These are phyloP conservation scores for Chymomyza amoena DNA, from an alignment of 2,888 invertebrate species.

Conservation along the genomic window DNA sequence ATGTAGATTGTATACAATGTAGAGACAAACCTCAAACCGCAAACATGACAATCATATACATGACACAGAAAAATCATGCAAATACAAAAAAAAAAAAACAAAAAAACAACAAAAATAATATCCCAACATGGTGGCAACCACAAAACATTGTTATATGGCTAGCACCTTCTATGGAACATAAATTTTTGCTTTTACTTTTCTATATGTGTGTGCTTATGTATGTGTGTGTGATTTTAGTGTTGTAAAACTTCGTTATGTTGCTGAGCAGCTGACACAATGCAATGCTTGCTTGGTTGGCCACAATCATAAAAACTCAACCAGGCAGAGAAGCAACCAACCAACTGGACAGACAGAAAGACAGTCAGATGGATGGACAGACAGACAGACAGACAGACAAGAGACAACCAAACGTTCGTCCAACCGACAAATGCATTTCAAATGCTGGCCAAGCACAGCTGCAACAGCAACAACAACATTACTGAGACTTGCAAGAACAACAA, in stretches of 20 bases:
- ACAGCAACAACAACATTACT: background rate
- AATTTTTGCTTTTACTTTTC: slow-evolving; percentile 10
- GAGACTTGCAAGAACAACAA: background rate
- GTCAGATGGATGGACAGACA: background rate
- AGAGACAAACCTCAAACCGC: slow-evolving; percentile 34
- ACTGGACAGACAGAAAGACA: slow-evolving; percentile 16
- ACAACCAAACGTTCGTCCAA: background rate
- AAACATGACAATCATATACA: slow-evolving; percentile 53
- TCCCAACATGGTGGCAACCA: slow-evolving; percentile 23
- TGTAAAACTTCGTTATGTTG: background rate
- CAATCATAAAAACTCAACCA: slow-evolving; percentile 59
- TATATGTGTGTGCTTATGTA: background rate
- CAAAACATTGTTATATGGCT: slow-evolving; percentile 38
- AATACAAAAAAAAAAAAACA: background rate
- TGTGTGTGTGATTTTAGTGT: background rate
- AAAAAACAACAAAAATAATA: background rate
- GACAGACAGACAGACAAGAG: background rate
- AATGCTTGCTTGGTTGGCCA: slow-evolving; percentile 10
- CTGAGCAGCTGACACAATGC: slow-evolving; percentile 23
- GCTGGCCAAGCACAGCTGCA: background rate
- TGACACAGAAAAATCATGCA: slow-evolving; percentile 23
- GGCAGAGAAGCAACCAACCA: slow-evolving; percentile 64
- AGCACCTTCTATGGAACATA: slow-evolving; percentile 51
- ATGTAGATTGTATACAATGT: background rate
- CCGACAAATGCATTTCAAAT: background rate